phyloP scores from a whole-genome alignment of 2,888 invertebrate species.

The Anorthoa munda region DNA sequence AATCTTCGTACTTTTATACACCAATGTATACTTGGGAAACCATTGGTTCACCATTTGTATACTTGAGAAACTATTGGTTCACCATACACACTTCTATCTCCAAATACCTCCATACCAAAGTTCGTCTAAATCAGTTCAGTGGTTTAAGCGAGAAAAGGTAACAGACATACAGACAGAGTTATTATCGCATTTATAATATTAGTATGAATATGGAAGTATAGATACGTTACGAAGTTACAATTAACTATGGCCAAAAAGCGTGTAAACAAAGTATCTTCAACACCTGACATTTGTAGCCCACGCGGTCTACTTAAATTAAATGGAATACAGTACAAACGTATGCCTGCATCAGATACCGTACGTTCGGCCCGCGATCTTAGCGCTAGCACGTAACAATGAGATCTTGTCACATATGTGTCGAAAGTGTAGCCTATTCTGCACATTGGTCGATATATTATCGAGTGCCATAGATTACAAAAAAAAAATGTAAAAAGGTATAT shows the following conservation, averaged over 20 bases:
- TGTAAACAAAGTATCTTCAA: constrained; percentile 7
- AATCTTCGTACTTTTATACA: no score
- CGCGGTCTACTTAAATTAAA: constrained; percentile 39
- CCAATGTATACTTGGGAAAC: no score
- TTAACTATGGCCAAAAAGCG: background rate
- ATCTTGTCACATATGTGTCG: constrained; percentile 87
- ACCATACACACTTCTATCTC: no score
- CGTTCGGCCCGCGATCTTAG: constrained; percentile 41
- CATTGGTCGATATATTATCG: constrained; percentile 46
- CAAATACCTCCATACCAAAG: no score
- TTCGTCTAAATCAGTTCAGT: no score
- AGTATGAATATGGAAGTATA: no score
- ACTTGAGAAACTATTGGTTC: no score
- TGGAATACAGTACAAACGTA: constrained; percentile 36
- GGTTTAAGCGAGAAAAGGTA: no score
- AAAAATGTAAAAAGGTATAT: background rate
- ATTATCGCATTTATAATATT: no score
- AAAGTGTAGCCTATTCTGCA: constrained; percentile 72
- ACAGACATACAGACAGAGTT: no score
- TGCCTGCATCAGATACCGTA: constrained; percentile 50
- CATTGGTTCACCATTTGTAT: no score
- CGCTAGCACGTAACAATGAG: constrained; percentile 78
- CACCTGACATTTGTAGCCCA: constrained; percentile 56
- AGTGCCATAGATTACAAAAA: background rate
- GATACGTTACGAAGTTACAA: no score